Evolutionary conservation across 2,797 vertebrate species (phyloP), one percentile per base, ranked within the genome.

Genomic region (Molossus molossus): DNA sequence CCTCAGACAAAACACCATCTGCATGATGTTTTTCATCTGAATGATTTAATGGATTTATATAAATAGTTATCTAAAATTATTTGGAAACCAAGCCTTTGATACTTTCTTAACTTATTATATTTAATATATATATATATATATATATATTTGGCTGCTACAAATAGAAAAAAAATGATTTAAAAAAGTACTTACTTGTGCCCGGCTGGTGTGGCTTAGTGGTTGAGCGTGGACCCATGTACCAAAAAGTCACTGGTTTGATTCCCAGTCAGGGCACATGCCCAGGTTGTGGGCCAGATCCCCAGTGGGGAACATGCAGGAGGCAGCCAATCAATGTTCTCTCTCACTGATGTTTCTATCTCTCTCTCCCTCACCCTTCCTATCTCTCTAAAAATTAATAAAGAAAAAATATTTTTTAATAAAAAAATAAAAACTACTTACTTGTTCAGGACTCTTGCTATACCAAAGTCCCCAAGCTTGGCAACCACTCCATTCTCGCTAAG

Each of bases 401-500:
- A 45, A 45, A 45, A 45, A 45, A 45, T 45, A 5, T 45, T 45
- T 45, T 45, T 45, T 45, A 45, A 45, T 45, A 87, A 77, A 45
- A 37, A 53, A 90, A 96, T 40, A 27, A 50, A 65, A 82, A 82
- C 55, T 67, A 95, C 99, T 99, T 98, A 99, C 99, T 99, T 99
- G 98, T 99, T 99, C 96, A 99, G 97, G 97, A 99, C 98, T 97
- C 98, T 99, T 96, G 99, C 99, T 69, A 99, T 99, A 97, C 99
- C 99, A 93, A 99, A 99, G 98, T 99, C 99, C 57, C 99, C 99
- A 55, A 99, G 99, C 98, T 99, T 99, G 79, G 98, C 99, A 97
- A 98, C 98, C 95, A 94, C 98, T 92, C 98, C 99, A 90, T 99
- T 98, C 77, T 98, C 98, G 97, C 99, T 98, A 83, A 99, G 99